Percentiles rank a stretch among this genome's conserved stretches.
Conservation (phyloP, 2,888 invertebrate species). For the Pyrrhia umbra region DNA sequence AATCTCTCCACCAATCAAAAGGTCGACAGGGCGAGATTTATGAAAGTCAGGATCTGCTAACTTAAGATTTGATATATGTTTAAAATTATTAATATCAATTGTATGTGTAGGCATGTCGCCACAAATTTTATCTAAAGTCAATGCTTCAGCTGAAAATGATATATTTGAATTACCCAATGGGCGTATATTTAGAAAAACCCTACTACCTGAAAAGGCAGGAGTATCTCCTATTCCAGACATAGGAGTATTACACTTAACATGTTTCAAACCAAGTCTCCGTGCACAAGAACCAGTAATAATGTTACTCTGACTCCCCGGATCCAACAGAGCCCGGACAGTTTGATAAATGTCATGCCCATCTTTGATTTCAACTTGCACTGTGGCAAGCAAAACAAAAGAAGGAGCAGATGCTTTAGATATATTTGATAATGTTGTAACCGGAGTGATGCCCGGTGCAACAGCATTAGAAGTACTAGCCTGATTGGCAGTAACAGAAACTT, state of each 20-base stretch:
- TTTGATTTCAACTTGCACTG: background rate
- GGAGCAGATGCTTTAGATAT: background rate
- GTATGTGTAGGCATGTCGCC: too few relatives aligned
- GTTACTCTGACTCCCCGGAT: background rate
- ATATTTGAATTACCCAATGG: background rate
- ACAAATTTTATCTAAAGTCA: background rate
- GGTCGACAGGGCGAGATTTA: too few relatives aligned
- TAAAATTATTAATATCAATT: too few relatives aligned
- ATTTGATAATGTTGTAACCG: background rate
- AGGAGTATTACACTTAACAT: background rate
- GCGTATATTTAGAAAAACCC: background rate
- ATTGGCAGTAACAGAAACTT: background rate
- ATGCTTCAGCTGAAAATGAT: background rate
- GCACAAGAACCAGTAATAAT: background rate
- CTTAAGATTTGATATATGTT: too few relatives aligned
- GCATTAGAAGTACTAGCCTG: background rate
- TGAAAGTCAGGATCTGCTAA: too few relatives aligned
- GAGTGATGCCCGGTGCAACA: background rate
- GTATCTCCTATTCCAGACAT: background rate
- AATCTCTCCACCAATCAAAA: too few relatives aligned
- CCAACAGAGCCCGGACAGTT: background rate
- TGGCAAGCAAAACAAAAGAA: background rate
- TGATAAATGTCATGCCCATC: background rate
- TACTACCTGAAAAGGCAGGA: background rate
- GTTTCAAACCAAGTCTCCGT: background rate